phyloP scores from a whole-genome alignment of 2,888 invertebrate genomes.

The Balanococcus diminutus region DNA sequence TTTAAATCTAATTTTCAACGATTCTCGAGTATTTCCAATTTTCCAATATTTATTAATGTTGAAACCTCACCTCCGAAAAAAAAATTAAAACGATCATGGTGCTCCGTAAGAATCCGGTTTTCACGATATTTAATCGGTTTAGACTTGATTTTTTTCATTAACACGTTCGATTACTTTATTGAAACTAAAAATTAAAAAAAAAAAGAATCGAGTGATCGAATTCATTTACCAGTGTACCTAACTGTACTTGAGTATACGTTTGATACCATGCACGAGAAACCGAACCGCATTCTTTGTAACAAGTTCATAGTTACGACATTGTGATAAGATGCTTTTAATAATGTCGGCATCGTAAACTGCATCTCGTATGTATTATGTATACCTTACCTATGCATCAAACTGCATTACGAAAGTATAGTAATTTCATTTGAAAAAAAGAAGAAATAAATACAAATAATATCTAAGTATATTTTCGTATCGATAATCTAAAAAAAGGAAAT shows the following conservation, averaged over 20 bases:
- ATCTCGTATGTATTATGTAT: background rate
- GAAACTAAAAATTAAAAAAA: background rate
- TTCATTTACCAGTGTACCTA: conserved; percentile 20
- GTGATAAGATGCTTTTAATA: conserved; percentile 30
- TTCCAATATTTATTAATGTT: too few relatives aligned
- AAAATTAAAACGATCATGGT: background rate
- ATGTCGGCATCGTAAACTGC: conserved; percentile 11
- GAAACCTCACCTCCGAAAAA: too few relatives aligned
- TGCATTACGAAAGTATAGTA: background rate
- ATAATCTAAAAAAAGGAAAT: too few relatives aligned
- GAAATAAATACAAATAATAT: too few relatives aligned
- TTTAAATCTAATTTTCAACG: too few relatives aligned
- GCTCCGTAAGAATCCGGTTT: background rate
- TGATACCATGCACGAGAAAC: background rate
- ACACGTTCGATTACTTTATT: background rate
- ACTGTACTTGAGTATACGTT: background rate
- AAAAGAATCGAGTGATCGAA: background rate
- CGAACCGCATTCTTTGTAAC: conserved; percentile 36
- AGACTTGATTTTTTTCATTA: background rate
- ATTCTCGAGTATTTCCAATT: too few relatives aligned
- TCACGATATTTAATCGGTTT: background rate
- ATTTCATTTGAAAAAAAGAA: too few relatives aligned
- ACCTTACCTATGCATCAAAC: background rate
- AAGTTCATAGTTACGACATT: conserved; percentile 34
- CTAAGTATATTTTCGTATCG: too few relatives aligned